A percentile compares a stretch with the other conserved stretches of the same genome.
Conservation (phyloP, 2,797 vertebrate species). For the Anguilla obscura region DNA sequence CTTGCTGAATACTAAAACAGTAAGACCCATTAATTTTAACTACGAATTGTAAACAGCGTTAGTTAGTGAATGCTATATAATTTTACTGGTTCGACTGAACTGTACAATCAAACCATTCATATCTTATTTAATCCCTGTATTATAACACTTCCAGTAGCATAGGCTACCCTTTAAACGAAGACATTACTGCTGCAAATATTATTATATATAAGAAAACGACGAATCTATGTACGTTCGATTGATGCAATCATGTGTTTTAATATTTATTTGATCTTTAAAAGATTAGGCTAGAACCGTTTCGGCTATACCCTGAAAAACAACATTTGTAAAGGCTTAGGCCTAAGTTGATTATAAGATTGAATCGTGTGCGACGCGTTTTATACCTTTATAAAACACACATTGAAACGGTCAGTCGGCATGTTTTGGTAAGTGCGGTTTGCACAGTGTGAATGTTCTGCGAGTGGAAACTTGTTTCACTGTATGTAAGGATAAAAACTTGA, state of each 20-base stretch:
- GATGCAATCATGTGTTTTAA: not conserved
- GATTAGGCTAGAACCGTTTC: not conserved
- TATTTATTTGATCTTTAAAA: not conserved
- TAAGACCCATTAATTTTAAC: not conserved
- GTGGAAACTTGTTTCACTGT: not conserved
- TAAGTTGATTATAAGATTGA: not conserved
- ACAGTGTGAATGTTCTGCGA: not conserved
- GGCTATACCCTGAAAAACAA: not conserved
- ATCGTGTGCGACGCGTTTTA: too few species aligned
- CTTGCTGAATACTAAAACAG: not conserved
- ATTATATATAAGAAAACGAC: not conserved
- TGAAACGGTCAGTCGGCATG: not conserved
- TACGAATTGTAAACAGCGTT: not conserved
- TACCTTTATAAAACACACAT: not conserved
- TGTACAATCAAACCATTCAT: not conserved
- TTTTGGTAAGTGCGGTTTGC: not conserved
- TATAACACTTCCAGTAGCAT: too few species aligned
- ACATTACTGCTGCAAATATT: not conserved
- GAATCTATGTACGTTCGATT: not conserved
- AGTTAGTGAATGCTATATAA: not conserved
- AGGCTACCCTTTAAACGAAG: too few species aligned
- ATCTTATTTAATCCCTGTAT: not conserved
- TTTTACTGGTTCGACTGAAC: not conserved
- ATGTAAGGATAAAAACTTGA: not conserved
- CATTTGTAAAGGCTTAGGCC: not conserved